Percentiles rank a stretch among this genome's conserved stretches.
Evolutionary conservation across 2,888 invertebrate genomes (phyloP).

Genomic region (Drosophila limbata): DNA sequence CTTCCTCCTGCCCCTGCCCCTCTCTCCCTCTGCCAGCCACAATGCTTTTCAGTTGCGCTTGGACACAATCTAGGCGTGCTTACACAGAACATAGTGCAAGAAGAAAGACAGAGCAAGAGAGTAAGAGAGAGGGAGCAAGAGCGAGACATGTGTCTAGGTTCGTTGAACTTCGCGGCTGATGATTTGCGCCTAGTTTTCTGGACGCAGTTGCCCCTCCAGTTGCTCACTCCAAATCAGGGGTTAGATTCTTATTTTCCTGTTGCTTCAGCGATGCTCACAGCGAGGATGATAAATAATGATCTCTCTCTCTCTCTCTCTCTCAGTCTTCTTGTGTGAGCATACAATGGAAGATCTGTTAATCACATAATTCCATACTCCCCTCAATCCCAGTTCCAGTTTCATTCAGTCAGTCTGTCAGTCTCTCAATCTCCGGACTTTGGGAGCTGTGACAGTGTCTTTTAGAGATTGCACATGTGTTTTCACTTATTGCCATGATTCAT

Average conservation of each 20-base stretch:
- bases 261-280: slow-evolving; percentile 34
- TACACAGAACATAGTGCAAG: slow-evolving; percentile 26
- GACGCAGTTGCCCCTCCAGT: slow-evolving; percentile 39
- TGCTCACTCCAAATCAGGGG: slow-evolving; percentile 60
- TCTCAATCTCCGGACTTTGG: neutral
- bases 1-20: slow-evolving; percentile 7
- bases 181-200: slow-evolving; percentile 69
- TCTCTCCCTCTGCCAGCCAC: neutral
- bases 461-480: slow-evolving; percentile 55
- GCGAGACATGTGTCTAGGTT: slow-evolving; percentile 49
- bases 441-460: slow-evolving; percentile 27
- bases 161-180: slow-evolving; percentile 73
- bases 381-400: slow-evolving; percentile 20
- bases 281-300: slow-evolving; percentile 75
- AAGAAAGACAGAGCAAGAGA: slow-evolving; percentile 19
- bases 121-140: slow-evolving; percentile 21
- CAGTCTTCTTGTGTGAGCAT: slow-evolving; percentile 10
- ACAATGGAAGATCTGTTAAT: slow-evolving; percentile 70
- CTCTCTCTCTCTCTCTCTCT: slow-evolving; percentile 9
- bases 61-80: slow-evolving; percentile 76
- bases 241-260: slow-evolving; percentile 64
- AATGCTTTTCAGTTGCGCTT: slow-evolving; percentile 56
- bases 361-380: slow-evolving; percentile 52
- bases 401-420: neutral
- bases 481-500: slow-evolving; percentile 51